These are phyloP conservation scores for Bursaphelenchus mucronatus DNA, from an alignment of 1,140 invertebrate genomes.

Conservation along the genomic window DNA sequence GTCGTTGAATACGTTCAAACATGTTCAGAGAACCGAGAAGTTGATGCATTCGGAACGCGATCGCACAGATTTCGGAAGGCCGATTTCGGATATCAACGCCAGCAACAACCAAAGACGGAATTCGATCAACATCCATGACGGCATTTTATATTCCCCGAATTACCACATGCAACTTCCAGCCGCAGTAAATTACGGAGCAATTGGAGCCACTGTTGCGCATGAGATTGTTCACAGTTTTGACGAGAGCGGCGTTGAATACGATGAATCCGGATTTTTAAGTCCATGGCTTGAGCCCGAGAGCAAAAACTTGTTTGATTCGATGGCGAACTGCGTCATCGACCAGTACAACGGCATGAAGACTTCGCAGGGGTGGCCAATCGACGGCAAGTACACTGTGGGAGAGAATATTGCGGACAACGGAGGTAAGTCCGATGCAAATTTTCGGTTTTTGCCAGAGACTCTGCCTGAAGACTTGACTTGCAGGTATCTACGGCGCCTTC, in stretches of 20 bases:
- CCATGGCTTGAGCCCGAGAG: conserved; percentile 74
- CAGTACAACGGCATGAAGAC: conserved; percentile 70
- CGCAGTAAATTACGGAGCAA: conserved; percentile 75
- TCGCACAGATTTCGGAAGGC: too few relatives aligned
- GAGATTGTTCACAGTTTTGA: conserved; percentile 79
- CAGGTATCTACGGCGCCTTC: not conserved
- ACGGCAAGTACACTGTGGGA: too few relatives aligned
- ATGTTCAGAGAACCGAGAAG: too few relatives aligned
- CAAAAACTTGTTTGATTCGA: conserved; percentile 63
- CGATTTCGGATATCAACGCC: too few relatives aligned
- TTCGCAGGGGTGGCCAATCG: too few relatives aligned
- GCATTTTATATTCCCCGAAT: conserved; percentile 35
- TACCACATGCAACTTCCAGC: conserved; percentile 43
- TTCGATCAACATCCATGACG: not conserved
- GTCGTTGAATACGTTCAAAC: too few relatives aligned
- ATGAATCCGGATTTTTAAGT: conserved; percentile 77
- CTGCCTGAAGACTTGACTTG: too few relatives aligned
- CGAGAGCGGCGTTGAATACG: conserved; percentile 72
- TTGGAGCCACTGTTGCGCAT: conserved; percentile 76
- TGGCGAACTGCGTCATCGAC: conserved; percentile 79
- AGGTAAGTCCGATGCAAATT: not conserved
- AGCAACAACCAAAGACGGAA: not conserved
- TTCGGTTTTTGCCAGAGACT: not conserved
- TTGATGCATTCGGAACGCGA: too few relatives aligned
- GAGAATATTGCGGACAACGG: too few relatives aligned